Base-by-base conservation (phyloP, 2,797 vertebrate genomes). In the Salarias fasciatus region DNA sequence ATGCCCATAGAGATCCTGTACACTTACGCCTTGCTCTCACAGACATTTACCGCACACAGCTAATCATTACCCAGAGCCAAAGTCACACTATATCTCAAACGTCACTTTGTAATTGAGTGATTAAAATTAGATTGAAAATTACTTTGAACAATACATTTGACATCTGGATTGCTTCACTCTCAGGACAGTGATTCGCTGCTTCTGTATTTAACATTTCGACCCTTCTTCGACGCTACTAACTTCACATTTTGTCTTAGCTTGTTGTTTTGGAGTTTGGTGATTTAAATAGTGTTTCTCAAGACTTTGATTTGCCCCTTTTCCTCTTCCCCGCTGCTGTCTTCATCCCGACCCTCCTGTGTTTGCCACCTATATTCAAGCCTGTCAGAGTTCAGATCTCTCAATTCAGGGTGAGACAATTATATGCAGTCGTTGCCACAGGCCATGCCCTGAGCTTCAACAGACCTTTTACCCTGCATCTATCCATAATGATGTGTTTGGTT, bases 401-500 rank as follows among this genome's bases (percentile, higher is more conserved):
- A 77, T 82, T 77, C 62, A 60, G 45, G 28, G 5, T 8, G 31
- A 79, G 54, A 77, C 75, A 83, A 79, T 87, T 84, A 79, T 60
- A 68, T 64, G 24, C 44, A 68, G 61, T 74, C 42, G 49, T 75
- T 73, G 82, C 86, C 68, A 75, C 61, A 43, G 85, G 83, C 63
- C 72, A 78, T 83, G 74, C 84, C 83, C 59, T 73, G 62, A 78
- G 85, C 80, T 61, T 58, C 62, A 56, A 49, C 60, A 66, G 69
- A 80, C 84, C 77, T 86, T 84, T 82, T 80, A 79, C 53, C 48
- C 71, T 24, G 18, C 63, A 75, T 78, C 75, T 68, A 76, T 77
- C 73, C 52, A 52, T 86, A 81, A 84, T 84, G 65, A 82, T 74
- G 59, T 82, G 42, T 82, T 84, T 80, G 64, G 55, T 78, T 71